Conservation (phyloP, 2,888 invertebrate genomes). For the Nomada flava region DNA sequence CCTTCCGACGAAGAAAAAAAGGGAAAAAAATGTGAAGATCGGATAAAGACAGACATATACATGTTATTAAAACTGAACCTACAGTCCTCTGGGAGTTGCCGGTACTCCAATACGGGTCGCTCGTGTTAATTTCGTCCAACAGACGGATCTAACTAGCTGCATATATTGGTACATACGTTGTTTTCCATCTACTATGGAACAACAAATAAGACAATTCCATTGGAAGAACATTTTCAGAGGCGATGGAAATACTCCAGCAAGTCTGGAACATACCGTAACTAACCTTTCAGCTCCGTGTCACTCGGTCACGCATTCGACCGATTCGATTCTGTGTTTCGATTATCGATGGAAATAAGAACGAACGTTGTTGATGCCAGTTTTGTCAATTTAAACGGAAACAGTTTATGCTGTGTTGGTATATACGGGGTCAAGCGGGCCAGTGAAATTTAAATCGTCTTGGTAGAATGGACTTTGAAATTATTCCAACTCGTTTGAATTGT, state of each 20-base stretch:
- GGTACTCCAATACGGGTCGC: neutral
- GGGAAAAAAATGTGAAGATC: neutral
- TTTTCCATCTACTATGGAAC: constrained; percentile 3
- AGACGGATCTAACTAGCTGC: neutral
- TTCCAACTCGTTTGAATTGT: neutral
- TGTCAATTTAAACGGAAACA: constrained; percentile 1
- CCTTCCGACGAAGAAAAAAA: constrained; percentile 43
- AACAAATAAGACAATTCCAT: neutral
- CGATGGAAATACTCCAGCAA: constrained; percentile 19
- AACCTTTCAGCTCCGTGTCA: constrained; percentile 43
- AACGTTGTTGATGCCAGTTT: neutral
- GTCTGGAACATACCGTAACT: constrained; percentile 19
- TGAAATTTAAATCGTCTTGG: constrained; percentile 32
- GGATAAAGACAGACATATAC: neutral
- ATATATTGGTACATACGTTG: neutral
- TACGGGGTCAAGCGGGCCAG: constrained; percentile 22
- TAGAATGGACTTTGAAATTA: constrained; percentile 19
- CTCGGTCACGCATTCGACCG: constrained; percentile 41
- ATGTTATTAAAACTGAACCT: constrained; percentile 3
- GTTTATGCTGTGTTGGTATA: neutral
- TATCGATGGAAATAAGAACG: constrained; percentile 42
- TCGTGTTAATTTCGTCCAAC: constrained; percentile 4
- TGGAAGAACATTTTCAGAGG: constrained; percentile 6
- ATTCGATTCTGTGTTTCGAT: constrained; percentile 48
- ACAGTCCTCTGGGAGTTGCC: neutral